Evolutionary conservation across 2,113 vertebrate genomes (phyloP), one percentile per base, ranked within the genome.

Genomic region (Condylura cristata): DNA sequence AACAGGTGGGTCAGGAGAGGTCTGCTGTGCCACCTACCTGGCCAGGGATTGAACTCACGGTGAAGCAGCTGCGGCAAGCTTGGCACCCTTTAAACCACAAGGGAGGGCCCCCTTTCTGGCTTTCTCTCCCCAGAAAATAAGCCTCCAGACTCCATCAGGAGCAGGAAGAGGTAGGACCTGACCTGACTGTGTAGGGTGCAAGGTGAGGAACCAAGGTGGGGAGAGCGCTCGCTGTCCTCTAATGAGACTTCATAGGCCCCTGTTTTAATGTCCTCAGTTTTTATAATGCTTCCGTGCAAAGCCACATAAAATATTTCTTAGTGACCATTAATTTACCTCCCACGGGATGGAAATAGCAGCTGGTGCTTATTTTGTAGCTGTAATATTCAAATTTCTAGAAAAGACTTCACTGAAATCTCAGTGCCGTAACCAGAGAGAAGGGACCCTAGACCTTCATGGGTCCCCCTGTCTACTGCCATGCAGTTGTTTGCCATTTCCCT

Each of bases 251-350:
- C 48, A 51, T 17, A 2, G 46, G 46, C 16, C 48, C 48, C 48
- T 56, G 53, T 56, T 56, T 56, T 56, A 20, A 5, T 7, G 20
- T 56, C 53, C 53, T 56, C 53, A 5, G 53, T 56, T 56, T 56
- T 56, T 22, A 56, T 56, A 56, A 56, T 20, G 22, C 53, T 89
- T 70, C 28, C 41, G n/a, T 37, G 18, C 46, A 81, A 56, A 58
- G 84, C 46, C 70, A 56, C 46, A 68, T 6, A 53, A 37, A 32
- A 46, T 37, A 56, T 82, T 85, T 44, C 53, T 90, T 86, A 78
- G 46, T 84, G 61, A 94, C n/a, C 20, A 44, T 1, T 34, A 28
- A 79, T 92, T 72, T 46, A 80, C 93, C 78, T 75, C 83, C 61
- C 78, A 71, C 0, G 0, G 70, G 58, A 79, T 9, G 65, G 20